These are phyloP conservation scores for Oenanthe melanoleuca DNA, from an alignment of 2,113 vertebrate species.

Conservation along the genomic window DNA sequence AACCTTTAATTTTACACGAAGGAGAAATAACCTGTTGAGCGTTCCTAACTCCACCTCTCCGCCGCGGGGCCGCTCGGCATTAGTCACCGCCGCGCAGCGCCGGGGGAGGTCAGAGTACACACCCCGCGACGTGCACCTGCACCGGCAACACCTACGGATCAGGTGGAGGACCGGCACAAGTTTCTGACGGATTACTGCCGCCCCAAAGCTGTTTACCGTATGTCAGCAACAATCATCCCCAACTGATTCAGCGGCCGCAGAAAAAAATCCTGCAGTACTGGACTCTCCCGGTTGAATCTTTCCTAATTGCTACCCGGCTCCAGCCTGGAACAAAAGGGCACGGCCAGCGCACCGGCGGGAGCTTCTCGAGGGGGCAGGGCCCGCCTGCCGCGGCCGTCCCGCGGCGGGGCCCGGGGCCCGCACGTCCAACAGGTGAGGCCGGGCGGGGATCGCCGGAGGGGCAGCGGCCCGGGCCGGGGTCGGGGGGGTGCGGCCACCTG, in stretches of 20 bases:
- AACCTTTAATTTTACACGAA: neutral
- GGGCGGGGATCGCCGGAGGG: no score
- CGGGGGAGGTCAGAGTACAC: conserved; percentile 29
- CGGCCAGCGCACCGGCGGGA: neutral
- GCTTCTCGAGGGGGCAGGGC: neutral
- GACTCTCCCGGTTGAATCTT: neutral
- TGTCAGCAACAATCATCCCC: conserved; percentile 16
- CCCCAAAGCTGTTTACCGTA: conserved; percentile 1
- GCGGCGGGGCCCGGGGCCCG: no score
- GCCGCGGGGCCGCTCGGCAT: neutral
- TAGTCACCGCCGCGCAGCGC: neutral
- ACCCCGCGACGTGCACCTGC: conserved; percentile 49
- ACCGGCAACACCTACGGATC: neutral
- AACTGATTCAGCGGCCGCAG: conserved; percentile 12
- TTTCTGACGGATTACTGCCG: neutral
- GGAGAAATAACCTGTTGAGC: conserved; percentile 49
- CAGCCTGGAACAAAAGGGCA: conserved; percentile 35
- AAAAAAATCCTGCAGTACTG: conserved; percentile 15
- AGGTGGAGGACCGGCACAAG: neutral
- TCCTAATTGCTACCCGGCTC: neutral
- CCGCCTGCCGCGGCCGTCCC: no score
- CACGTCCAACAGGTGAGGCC: no score
- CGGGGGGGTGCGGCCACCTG: neutral
- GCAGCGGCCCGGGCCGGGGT: no score
- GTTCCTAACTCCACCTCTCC: conserved; percentile 17